A percentile compares a stretch with the other conserved stretches of the same genome.
Evolutionary conservation across 2,797 vertebrate species (phyloP).

Genomic region (Protosalanx chinensis): DNA sequence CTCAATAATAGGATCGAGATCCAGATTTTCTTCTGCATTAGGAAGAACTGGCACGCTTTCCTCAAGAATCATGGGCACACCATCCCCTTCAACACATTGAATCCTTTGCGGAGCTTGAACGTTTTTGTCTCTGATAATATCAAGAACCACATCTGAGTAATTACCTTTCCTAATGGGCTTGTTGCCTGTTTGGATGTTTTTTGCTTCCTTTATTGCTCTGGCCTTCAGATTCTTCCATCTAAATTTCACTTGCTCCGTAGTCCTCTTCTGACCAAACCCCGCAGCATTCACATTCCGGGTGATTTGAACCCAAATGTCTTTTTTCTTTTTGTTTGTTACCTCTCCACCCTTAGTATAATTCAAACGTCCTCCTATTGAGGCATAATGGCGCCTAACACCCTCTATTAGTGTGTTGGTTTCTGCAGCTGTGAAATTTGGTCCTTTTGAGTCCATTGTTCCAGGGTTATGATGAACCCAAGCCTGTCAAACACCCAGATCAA

Average conservation of each 20-base stretch:
- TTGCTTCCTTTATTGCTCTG: slow-evolving; percentile 25
- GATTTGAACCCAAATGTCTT: slow-evolving; percentile 36
- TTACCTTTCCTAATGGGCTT: slow-evolving; percentile 15
- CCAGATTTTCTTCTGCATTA: slow-evolving; percentile 23
- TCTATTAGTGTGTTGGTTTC: slow-evolving; percentile 28
- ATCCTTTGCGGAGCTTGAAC: slow-evolving; percentile 16
- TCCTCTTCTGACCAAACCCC: slow-evolving; percentile 32
- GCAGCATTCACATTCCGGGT: slow-evolving; percentile 34
- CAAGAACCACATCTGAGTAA: slow-evolving; percentile 21
- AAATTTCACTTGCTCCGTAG: slow-evolving; percentile 19
- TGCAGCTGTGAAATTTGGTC: slow-evolving; percentile 41
- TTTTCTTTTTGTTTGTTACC: slow-evolving; percentile 33
- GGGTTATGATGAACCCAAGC: slow-evolving; percentile 28
- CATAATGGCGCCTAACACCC: slow-evolving; percentile 33
- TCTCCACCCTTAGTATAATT: slow-evolving; percentile 18
- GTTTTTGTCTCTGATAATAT: slow-evolving; percentile 23
- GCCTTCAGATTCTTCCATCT: slow-evolving; percentile 31
- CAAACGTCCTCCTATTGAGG: slow-evolving; percentile 30
- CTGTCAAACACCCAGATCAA: slow-evolving; percentile 16
- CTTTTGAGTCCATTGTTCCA: slow-evolving; percentile 32
- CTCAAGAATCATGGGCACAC: slow-evolving; percentile 4
- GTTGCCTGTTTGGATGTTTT: slow-evolving; percentile 26
- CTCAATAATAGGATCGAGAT: slow-evolving; percentile 15
- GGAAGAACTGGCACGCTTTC: slow-evolving; percentile 14
- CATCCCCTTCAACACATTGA: slow-evolving; percentile 12